Conservation (phyloP, 2,797 vertebrate genomes). For the Petrocephalus sullivani region DNA sequence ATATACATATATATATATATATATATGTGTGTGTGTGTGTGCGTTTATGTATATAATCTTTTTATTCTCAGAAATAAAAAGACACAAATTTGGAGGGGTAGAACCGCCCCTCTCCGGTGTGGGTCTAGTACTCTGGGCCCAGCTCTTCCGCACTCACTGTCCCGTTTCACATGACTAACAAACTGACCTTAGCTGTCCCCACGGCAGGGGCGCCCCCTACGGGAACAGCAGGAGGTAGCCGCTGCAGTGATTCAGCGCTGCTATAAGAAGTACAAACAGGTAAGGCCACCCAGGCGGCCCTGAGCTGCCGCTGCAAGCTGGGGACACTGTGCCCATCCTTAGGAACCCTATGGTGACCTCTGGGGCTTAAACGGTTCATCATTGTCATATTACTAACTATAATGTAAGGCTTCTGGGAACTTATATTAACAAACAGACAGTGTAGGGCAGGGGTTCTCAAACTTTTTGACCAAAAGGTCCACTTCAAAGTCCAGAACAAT, state of each 20-base stretch:
- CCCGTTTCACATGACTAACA: neutral
- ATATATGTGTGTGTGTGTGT: too few species aligned
- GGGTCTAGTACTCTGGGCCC: neutral
- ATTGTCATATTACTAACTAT: neutral
- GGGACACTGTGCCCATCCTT: neutral
- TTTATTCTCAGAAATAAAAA: neutral
- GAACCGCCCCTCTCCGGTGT: neutral
- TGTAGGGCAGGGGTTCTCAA: neutral
- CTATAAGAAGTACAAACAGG: constrained; percentile 99
- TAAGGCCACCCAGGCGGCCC: constrained; percentile 49
- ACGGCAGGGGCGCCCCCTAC: constrained; percentile 78
- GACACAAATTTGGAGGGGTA: neutral
- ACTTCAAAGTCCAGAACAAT: neutral
- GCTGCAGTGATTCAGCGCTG: constrained; percentile 96
- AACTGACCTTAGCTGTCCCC: constrained; percentile 39
- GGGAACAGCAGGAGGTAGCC: constrained; percentile 96
- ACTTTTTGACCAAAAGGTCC: neutral
- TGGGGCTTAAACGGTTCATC: neutral
- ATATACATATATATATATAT: too few species aligned
- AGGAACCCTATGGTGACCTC: neutral
- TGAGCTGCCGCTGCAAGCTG: neutral
- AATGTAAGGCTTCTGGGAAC: neutral
- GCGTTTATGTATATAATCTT: neutral
- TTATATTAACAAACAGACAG: neutral
- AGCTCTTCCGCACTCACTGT: neutral